Percentiles rank a stretch among this genome's conserved stretches.
phyloP scores from a whole-genome alignment of 2,113 vertebrate genomes.

The Urocynchramus pylzowi region DNA sequence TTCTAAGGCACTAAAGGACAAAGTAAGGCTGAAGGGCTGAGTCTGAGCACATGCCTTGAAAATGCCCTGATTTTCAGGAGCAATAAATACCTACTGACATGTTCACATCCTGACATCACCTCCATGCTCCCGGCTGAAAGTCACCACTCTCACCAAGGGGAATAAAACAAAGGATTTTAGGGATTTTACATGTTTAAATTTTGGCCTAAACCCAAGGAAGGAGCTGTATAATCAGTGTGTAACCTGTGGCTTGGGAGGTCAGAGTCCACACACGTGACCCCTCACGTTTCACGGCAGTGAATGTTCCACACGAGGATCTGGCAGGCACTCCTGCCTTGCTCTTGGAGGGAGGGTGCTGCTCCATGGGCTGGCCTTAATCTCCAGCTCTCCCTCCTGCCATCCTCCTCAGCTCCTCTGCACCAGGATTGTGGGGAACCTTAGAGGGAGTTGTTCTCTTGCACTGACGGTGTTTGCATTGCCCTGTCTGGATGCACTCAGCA shows the following conservation, averaged over 20 bases:
- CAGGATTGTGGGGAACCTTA: not conserved
- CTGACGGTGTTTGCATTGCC: not conserved
- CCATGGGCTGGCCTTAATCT: not conserved
- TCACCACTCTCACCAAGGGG: not conserved
- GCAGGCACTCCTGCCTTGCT: not conserved
- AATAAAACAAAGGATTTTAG: not conserved
- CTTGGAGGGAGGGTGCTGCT: not conserved
- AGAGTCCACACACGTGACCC: not conserved
- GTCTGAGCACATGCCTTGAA: not conserved
- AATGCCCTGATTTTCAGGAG: not conserved
- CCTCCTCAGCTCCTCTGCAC: not conserved
- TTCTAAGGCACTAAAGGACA: not conserved
- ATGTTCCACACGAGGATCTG: not conserved
- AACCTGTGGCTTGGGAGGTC: not conserved
- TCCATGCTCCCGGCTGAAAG: not conserved
- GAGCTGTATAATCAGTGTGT: not conserved
- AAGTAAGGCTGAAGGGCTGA: not conserved
- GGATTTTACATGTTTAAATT: not conserved
- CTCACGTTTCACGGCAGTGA: not conserved
- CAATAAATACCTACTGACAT: not conserved
- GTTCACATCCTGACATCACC: not conserved
- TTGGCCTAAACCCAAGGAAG: not conserved
- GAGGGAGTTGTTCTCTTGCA: not conserved
- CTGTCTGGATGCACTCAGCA: not conserved
- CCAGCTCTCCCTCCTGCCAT: not conserved